Conservation (phyloP, 2,888 invertebrate species). For the Halocaridina rubra region DNA sequence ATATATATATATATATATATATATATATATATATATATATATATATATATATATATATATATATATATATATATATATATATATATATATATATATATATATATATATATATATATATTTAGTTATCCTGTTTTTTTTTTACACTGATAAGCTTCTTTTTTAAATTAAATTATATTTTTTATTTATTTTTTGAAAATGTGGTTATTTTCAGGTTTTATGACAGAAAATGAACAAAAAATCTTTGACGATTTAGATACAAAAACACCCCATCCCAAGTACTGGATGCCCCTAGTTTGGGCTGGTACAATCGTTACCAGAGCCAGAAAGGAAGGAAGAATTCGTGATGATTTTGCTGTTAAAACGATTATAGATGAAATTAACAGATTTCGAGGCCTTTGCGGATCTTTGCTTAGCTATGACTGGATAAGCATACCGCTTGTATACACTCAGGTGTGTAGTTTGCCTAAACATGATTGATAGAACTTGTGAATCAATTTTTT, state of each 20-base stretch:
- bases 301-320: conserved; percentile 91
- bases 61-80: neutral
- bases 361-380: conserved; percentile 89
- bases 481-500: too few species aligned
- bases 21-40: conserved; percentile 5
- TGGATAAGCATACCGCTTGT: conserved; percentile 92
- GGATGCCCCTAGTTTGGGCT: conserved; percentile 95
- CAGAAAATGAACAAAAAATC: conserved; percentile 90
- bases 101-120: neutral
- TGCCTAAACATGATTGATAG: too few species aligned
- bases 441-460: conserved; percentile 74
- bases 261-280: conserved; percentile 89
- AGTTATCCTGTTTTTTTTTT: neutral
- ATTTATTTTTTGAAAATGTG: neutral
- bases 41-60: conserved; percentile 6
- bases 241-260: conserved; percentile 91
- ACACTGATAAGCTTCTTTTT: neutral
- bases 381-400: conserved; percentile 85
- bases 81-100: neutral
- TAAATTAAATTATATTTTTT: neutral
- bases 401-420: conserved; percentile 88
- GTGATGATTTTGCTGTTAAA: conserved; percentile 92
- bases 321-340: conserved; percentile 84
- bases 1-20: neutral
- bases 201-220: conserved; percentile 80